phyloP scores from a whole-genome alignment of 2,113 vertebrate species.

The Perca flavescens region DNA sequence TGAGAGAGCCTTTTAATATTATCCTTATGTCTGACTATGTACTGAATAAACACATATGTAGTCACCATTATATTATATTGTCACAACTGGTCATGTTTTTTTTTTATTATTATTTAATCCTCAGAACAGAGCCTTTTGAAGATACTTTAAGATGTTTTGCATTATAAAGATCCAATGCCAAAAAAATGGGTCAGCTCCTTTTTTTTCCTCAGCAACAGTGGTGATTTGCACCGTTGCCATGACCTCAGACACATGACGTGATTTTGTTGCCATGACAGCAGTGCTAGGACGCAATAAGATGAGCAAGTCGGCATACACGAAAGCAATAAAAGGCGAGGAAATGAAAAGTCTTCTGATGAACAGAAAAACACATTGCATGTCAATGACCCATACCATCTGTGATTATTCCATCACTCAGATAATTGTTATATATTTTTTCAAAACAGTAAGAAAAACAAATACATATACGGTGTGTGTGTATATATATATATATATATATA shows the following conservation, averaged over 20 bases:
- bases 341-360: slow-evolving; percentile 51
- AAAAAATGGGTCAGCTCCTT: slow-evolving; percentile 62
- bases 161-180: slow-evolving; percentile 39
- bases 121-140: slow-evolving; percentile 5
- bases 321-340: slow-evolving; percentile 64
- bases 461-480: no score
- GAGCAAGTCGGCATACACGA: slow-evolving; percentile 54
- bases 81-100: background rate
- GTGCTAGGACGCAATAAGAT: slow-evolving; percentile 71
- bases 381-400: slow-evolving; percentile 20
- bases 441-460: background rate
- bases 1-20: background rate
- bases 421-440: background rate
- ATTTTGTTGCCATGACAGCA: slow-evolving; percentile 81
- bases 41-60: background rate
- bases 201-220: slow-evolving; percentile 76
- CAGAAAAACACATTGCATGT: slow-evolving; percentile 27
- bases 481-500: no score
- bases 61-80: background rate
- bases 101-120: background rate
- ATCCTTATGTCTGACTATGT: background rate
- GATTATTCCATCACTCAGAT: slow-evolving; percentile 26
- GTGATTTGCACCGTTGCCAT: slow-evolving; percentile 76
- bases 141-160: slow-evolving; percentile 29
- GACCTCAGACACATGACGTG: slow-evolving; percentile 78